Evolutionary conservation across 2,888 invertebrate species (phyloP).

Genomic region (Dicyrtoma fusca): DNA sequence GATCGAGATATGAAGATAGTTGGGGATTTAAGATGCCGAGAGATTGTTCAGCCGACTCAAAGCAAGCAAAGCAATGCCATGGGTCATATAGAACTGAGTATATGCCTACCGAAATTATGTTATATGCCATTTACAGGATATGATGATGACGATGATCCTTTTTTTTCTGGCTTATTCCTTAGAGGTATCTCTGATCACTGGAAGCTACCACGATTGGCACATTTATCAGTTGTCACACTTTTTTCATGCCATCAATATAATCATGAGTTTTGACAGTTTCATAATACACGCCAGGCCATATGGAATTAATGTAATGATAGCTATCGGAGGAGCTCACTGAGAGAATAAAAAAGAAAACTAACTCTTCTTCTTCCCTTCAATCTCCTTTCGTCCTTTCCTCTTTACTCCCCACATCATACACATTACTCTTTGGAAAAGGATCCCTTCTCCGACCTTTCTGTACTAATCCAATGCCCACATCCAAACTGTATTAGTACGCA

Average conservation of each 20-base stretch:
- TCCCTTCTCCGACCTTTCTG: background rate
- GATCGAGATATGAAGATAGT: background rate
- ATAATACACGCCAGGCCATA: conserved; percentile 32
- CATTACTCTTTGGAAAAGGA: background rate
- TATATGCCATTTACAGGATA: conserved; percentile 1
- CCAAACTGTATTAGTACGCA: background rate
- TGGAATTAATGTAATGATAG: conserved; percentile 39
- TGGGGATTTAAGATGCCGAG: too few relatives aligned
- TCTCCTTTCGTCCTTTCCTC: background rate
- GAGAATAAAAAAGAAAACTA: background rate
- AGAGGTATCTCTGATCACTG: conserved; percentile 19
- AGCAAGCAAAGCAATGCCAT: too few relatives aligned
- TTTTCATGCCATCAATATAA: conserved; percentile 39
- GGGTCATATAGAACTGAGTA: too few relatives aligned
- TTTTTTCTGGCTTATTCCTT: too few relatives aligned
- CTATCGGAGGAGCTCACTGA: conserved; percentile 6
- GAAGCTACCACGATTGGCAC: conserved; percentile 40
- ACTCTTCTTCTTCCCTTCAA: conserved; percentile 6
- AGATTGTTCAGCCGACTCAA: too few relatives aligned
- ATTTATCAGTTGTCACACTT: conserved; percentile 39
- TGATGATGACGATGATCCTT: background rate
- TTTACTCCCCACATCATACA: background rate
- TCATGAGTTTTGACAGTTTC: conserved; percentile 40
- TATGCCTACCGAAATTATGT: too few relatives aligned
- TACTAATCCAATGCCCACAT: background rate